Percentiles rank a stretch among this genome's conserved stretches.
These are phyloP conservation scores for Meloidogyne floridensis DNA, from an alignment of 1,140 invertebrate species.

Conservation along the genomic window DNA sequence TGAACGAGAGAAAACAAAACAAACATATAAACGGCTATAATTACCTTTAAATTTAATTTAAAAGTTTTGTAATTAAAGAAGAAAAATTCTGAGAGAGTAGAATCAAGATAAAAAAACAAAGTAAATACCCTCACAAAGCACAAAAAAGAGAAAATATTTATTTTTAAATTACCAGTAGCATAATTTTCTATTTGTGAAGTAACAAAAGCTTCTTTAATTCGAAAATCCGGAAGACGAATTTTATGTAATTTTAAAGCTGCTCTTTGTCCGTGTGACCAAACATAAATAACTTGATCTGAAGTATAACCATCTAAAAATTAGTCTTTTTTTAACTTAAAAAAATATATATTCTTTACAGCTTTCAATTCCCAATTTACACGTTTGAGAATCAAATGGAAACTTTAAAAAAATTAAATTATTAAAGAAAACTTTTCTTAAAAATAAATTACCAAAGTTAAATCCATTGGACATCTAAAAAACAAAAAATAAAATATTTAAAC, in stretches of 20 bases:
- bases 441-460: conserved; percentile 78
- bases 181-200: conserved; percentile 60
- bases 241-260: conserved; percentile 57
- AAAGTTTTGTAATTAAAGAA: not conserved
- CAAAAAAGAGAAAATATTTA: not conserved
- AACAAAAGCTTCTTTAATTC: conserved; percentile 64
- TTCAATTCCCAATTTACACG: conserved; percentile 95
- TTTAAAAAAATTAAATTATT: conserved; percentile 25
- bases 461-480: conserved; percentile 79
- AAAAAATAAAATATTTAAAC: not conserved
- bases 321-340: not conserved
- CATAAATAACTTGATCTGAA: conserved; percentile 60
- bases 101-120: no score
- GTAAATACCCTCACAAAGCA: not conserved
- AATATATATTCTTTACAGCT: conserved; percentile 82
- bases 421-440: not conserved
- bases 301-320: conserved; percentile 61
- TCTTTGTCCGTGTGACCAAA: conserved; percentile 57
- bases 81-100: no score
- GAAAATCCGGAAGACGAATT: conserved; percentile 63
- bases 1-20: conserved; percentile 61
- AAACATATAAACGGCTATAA: conserved; percentile 62
- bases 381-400: conserved; percentile 86
- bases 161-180: conserved; percentile 51
- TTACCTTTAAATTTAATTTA: conserved; percentile 43